These are phyloP conservation scores for Trochalopteron elliotii DNA, from an alignment of 2,113 vertebrate genomes.

Conservation along the genomic window DNA sequence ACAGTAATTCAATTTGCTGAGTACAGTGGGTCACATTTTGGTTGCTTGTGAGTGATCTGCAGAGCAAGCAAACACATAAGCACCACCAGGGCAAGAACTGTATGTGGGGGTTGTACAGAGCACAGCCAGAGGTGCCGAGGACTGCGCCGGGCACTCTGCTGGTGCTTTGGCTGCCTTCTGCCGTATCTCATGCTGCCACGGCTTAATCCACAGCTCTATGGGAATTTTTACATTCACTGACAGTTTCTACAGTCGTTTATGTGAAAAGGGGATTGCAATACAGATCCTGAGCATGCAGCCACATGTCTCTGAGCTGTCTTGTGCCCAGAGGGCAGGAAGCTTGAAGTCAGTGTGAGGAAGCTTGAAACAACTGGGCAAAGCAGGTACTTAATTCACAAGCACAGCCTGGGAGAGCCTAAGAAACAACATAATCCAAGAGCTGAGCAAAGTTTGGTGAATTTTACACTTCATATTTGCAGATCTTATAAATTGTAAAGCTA, in stretches of 20 bases:
- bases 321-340: neutral
- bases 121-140: neutral
- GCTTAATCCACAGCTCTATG: neutral
- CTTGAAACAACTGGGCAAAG: neutral
- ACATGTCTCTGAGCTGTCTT: neutral
- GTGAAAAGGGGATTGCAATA: neutral
- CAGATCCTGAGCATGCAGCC: neutral
- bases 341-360: neutral
- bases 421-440: neutral
- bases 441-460: neutral
- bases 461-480: neutral
- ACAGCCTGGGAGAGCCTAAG: neutral
- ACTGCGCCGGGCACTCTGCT: neutral
- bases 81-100: neutral
- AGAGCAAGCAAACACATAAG: neutral
- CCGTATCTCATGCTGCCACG: neutral
- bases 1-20: neutral
- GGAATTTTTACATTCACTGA: neutral
- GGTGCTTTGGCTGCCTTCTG: neutral
- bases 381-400: neutral
- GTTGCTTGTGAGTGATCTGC: neutral
- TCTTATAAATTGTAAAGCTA: neutral
- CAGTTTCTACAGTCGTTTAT: neutral
- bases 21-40: neutral
- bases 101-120: rapidly evolving